A percentile compares a stretch with the other conserved stretches of the same genome.
phyloP scores from a whole-genome alignment of 2,797 vertebrate species.

The Knipowitschia caucasica region DNA sequence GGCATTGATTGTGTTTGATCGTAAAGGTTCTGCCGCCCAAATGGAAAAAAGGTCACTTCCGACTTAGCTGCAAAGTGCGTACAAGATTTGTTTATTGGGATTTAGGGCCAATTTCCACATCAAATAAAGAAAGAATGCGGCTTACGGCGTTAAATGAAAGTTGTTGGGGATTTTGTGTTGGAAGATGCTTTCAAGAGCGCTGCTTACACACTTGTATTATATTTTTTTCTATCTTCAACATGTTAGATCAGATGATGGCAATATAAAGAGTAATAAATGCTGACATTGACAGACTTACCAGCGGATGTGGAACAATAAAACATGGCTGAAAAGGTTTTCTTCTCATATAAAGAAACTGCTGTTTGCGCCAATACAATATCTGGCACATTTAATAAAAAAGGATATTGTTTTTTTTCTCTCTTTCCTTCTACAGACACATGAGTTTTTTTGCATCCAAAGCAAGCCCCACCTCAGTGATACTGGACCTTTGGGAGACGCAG shows the following conservation, averaged over 20 bases:
- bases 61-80: constrained; percentile 60
- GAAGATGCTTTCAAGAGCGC: constrained; percentile 36
- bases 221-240: constrained; percentile 42
- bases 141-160: constrained; percentile 52
- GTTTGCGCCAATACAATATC: constrained; percentile 26
- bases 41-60: constrained; percentile 75
- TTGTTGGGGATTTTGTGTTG: constrained; percentile 39
- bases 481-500: constrained; percentile 96
- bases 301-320: constrained; percentile 42
- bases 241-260: constrained; percentile 30
- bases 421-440: constrained; percentile 83
- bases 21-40: constrained; percentile 71
- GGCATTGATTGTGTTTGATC: constrained; percentile 81
- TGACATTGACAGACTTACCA: constrained; percentile 52
- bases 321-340: constrained; percentile 33
- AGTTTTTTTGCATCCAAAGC: constrained; percentile 95
- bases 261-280: constrained; percentile 44
- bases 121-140: constrained; percentile 55
- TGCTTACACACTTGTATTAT: constrained; percentile 38
- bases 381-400: constrained; percentile 21
- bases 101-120: constrained; percentile 57
- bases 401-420: constrained; percentile 9
- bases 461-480: constrained; percentile 95
- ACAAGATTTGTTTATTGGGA: constrained; percentile 60
- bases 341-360: constrained; percentile 20